phyloP scores from a whole-genome alignment of 2,888 invertebrate genomes.

The Scaptodrosophila latifasciaeformis region DNA sequence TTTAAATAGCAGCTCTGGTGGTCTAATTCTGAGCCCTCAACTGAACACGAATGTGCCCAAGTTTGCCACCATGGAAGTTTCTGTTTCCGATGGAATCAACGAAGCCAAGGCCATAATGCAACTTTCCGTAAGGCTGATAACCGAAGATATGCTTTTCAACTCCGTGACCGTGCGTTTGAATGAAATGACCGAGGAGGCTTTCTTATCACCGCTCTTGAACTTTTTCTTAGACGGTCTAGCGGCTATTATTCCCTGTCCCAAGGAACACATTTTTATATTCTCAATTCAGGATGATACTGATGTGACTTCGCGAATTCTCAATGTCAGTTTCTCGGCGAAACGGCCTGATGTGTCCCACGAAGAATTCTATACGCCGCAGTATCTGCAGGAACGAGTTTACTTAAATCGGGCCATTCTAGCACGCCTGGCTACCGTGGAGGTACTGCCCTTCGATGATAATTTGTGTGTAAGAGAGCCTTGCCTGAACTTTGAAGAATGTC shows the following conservation, averaged over 20 bases:
- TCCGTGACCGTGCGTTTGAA: constrained; percentile 94
- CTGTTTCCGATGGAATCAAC: constrained; percentile 94
- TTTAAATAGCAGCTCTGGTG: constrained; percentile 88
- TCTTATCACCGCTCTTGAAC: constrained; percentile 89
- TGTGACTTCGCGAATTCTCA: constrained; percentile 89
- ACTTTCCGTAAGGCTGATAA: constrained; percentile 90
- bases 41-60: constrained; percentile 97
- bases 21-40: constrained; percentile 91
- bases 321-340: constrained; percentile 94
- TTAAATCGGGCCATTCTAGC: constrained; percentile 91
- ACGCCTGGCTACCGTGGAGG: constrained; percentile 90
- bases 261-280: constrained; percentile 93
- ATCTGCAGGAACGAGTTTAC: constrained; percentile 94
- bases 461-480: constrained; percentile 96
- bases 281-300: constrained; percentile 95
- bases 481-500: constrained; percentile 93
- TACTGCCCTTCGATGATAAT: constrained; percentile 96
- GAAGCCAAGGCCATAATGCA: constrained; percentile 95
- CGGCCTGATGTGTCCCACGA: constrained; percentile 86
- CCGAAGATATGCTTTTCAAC: constrained; percentile 94
- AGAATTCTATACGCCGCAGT: constrained; percentile 90
- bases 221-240: constrained; percentile 94
- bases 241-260: constrained; percentile 92
- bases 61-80: constrained; percentile 93
- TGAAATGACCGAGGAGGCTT: constrained; percentile 94